Evolutionary conservation across 2,888 invertebrate genomes (phyloP).

Genomic region (Hirtodrosophila histrioides): DNA sequence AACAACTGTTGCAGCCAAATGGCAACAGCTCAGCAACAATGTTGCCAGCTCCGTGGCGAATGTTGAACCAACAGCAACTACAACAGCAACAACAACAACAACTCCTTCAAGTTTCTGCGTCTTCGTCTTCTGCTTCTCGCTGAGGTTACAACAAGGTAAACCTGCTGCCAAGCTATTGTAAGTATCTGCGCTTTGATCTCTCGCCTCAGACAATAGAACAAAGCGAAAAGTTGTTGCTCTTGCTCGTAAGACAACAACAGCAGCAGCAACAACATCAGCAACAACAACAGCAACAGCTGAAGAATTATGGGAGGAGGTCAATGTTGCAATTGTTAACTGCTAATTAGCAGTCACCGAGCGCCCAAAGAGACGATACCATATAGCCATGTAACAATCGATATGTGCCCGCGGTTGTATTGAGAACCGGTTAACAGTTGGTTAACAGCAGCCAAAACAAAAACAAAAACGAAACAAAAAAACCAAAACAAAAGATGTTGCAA

Average conservation of each 20-base stretch:
- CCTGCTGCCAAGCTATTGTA: slow-evolving; percentile 75
- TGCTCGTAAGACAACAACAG: slow-evolving; percentile 39
- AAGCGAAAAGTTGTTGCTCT: slow-evolving; percentile 65
- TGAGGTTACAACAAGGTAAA: slow-evolving; percentile 79
- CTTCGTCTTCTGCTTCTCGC: slow-evolving; percentile 34
- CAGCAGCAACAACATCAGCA: slow-evolving; percentile 11
- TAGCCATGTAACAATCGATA: slow-evolving; percentile 66
- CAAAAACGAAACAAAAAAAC: slow-evolving; percentile 28
- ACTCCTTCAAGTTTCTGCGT: slow-evolving; percentile 34
- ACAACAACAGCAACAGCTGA: slow-evolving; percentile 32
- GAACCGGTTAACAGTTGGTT: slow-evolving; percentile 62
- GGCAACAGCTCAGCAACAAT: slow-evolving; percentile 55
- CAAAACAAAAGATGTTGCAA: slow-evolving; percentile 12
- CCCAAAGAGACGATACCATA: slow-evolving; percentile 20
- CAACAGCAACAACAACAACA: slow-evolving; percentile 25
- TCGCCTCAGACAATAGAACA: slow-evolving; percentile 75
- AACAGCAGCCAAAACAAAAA: slow-evolving; percentile 2
- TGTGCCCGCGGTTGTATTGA: slow-evolving; percentile 48
- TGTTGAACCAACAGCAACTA: slow-evolving; percentile 25
- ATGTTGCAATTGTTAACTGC: slow-evolving; percentile 78
- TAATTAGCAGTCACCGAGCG: slow-evolving; percentile 70
- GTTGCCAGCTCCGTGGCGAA: slow-evolving; percentile 42
- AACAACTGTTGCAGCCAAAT: slow-evolving; percentile 56
- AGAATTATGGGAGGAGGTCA: slow-evolving; percentile 75
- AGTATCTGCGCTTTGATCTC: slow-evolving; percentile 70